Evolutionary conservation across 2,888 invertebrate species (phyloP), one percentile per base, ranked within the genome.

Genomic region (Trichacis sp.): DNA sequence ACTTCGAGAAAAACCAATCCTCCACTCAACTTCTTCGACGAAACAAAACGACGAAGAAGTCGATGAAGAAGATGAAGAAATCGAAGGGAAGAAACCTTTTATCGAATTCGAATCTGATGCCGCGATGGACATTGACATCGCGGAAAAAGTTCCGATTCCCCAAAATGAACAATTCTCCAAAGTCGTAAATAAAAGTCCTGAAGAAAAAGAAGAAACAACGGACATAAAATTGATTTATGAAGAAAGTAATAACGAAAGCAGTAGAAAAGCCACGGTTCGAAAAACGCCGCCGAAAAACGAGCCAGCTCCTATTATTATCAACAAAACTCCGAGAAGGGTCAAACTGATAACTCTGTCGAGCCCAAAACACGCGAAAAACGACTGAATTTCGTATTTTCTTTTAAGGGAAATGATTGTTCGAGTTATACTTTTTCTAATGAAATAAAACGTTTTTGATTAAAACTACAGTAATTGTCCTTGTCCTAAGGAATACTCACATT

Each of bases 301-400:
- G 17, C 20, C 71, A 15, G 61, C 75, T 15, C 40, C 62, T 18
- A 49, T 66, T n/a, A 48, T 75, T 12, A 29, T 70, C 4, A 86
- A 86, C 0, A 91, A 88, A 80, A 89, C 89, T 0, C 91, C 91
- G 0, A 82, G 93, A 14, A 84, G 93, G 67, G 91, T 93, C 2
- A 88, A 89, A 67, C 88, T 94, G 56, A 92, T 92, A 18, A 93
- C 93, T 1, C 84, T 94, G 33, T 92, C 93, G 1, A 93, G 93
- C 76, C 93, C 93, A 45, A 93, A 92, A 81, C 89, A 88, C 63
- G 87, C 87, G 74, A 92, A 90, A 77, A 89, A 89, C 60, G 52
- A 73, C 11, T 17, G 43, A 43, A 9, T 42, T n/a, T 18, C 6
- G n/a, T n/a, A n/a, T n/a, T n/a, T n/a, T n/a, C n/a, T n/a, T n/a